Percentiles rank a stretch among this genome's conserved stretches.
phyloP scores from a whole-genome alignment of 1,140 invertebrate species.

The Drosophila kurseongensis region DNA sequence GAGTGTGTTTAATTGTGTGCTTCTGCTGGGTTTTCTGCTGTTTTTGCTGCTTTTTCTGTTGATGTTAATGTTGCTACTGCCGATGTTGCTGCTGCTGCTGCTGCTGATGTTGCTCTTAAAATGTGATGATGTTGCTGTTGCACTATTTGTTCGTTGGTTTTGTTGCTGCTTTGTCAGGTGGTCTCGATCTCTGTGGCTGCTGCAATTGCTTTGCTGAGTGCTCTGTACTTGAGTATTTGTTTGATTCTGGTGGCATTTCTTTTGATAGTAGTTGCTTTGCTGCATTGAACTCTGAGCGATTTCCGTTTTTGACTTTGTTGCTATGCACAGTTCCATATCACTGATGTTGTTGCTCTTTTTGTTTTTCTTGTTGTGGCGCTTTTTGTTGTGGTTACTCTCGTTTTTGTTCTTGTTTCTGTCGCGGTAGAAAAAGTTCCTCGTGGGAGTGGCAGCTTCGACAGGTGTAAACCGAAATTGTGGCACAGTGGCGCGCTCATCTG shows the following conservation, averaged over 20 bases:
- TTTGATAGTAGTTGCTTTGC: slow-evolving; percentile 56
- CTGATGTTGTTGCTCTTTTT: slow-evolving; percentile 49
- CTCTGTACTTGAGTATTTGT: slow-evolving; percentile 63
- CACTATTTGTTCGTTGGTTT: slow-evolving; percentile 64
- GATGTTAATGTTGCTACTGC: slow-evolving; percentile 32
- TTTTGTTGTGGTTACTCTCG: slow-evolving; percentile 1
- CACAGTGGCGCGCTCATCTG: slow-evolving; percentile 67
- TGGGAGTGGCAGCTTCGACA: slow-evolving; percentile 63
- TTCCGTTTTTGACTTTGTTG: slow-evolving; percentile 69
- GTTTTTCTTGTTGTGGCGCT: slow-evolving; percentile 3
- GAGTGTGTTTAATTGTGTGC: slow-evolving; percentile 47
- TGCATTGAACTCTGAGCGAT: slow-evolving; percentile 62
- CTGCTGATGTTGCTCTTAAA: slow-evolving; percentile 22
- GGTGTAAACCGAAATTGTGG: slow-evolving; percentile 58
- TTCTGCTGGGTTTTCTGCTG: slow-evolving; percentile 5
- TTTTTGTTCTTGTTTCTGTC: slow-evolving; percentile 10
- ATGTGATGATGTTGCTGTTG: slow-evolving; percentile 17
- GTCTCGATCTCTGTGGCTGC: slow-evolving; percentile 69
- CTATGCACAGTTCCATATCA: slow-evolving; percentile 79
- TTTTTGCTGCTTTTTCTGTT: slow-evolving; percentile 32
- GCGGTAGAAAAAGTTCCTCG: slow-evolving; percentile 43
- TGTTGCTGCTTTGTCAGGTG: slow-evolving; percentile 71
- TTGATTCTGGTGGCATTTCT: slow-evolving; percentile 80
- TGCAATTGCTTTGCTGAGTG: slow-evolving; percentile 27
- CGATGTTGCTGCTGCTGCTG: slow-evolving; percentile 31